Base-by-base conservation (phyloP, 2,113 vertebrate genomes). In the Columba janthina region DNA sequence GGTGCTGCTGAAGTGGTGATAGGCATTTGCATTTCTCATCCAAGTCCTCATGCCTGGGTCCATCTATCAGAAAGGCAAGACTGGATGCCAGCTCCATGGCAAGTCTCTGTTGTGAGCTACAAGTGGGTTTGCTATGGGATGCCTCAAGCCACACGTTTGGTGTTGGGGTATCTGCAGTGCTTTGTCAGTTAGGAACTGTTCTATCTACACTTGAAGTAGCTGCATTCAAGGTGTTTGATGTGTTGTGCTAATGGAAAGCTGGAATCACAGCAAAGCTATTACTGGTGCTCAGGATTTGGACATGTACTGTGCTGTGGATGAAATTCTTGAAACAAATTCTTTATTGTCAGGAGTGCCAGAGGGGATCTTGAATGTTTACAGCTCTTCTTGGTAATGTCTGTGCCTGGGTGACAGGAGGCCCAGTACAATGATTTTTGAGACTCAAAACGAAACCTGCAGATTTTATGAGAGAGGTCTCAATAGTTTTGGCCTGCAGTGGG, bases 101-200 rank as follows among this genome's bases (percentile, higher is more conserved):
- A 84, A 70, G 16, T 36, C 3, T 61, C 36, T 50, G 1, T 31
- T 12, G 2, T 56, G 28, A 80, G 48, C 17, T 40, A 17, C 31
- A 74, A 31, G 2, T 22, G 36, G 12, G 42, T 86, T 90, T 89
- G 18, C 5, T 17, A 20, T 24, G 17, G 13, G 34, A 40, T 66
- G 28, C 28, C 40, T 61, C 0, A 1, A 88, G 28, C 8, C 48
- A 38, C 1, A 12, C 0, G 0, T 48, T 57, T 72, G 44, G 12
- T 29, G 26, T 29, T 60, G 10, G 5, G 6, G 8, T 72, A 19
- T 57, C 34, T 82, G n/a, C 19, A 78, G 16, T 56, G 19, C 11
- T 60, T 50, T 75, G 28, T 8, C 38, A 57, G 17, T 36, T 36
- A 74, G 29, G 12, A 73, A 32, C 26, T 66, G 10, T 25, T 86